Base-by-base conservation (phyloP, 2,888 invertebrate genomes). In the Tortrix viridana region DNA sequence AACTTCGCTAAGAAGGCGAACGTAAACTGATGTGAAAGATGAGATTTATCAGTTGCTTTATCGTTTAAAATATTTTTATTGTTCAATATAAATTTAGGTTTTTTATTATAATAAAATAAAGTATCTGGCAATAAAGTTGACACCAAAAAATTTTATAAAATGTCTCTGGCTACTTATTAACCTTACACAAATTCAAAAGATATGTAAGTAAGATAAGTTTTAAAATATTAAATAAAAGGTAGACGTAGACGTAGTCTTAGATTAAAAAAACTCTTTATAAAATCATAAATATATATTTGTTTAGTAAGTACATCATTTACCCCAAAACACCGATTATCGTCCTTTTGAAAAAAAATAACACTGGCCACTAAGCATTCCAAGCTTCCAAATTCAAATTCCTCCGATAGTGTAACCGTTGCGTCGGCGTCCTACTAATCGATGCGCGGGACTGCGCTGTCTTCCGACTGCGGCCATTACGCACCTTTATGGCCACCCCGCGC, bases 391-490 rank as follows among this genome's bases (percentile, higher is more conserved):
- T 69, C 65, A 62, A 65, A 67, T 62, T 65, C 65, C 55, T 54
- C 65, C 54, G 53, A 52, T 70, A 71, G 73, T 72, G 71, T 68
- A 69, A 37, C 60, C 56, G 85, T 82, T 87, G 91, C 90, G 89
- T 89, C 87, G 88, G 84, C 84, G 86, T 88, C 89, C 91, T 16
- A 85, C 94, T 94, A 94, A 94, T 94, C 94, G 94, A 94, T 94
- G 94, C 94, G 93, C 94, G 89, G 84, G 88, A 93, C 94, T 94
- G 93, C 94, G 94, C 93, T 93, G 92, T 93, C 94, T 94, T 94
- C 94, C 93, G 92, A 91, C 90, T 86, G 91, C 93, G 93, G 93
- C 94, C 94, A 94, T 95, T 95, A 95, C 95, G 95, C 95, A 95
- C 94, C 94, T 95, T 95, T 95, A 95, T 95, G 94, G 94, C 88